These are phyloP conservation scores for Nothocercus nigrocapillus DNA, from an alignment of 2,113 vertebrate genomes.

Conservation along the genomic window DNA sequence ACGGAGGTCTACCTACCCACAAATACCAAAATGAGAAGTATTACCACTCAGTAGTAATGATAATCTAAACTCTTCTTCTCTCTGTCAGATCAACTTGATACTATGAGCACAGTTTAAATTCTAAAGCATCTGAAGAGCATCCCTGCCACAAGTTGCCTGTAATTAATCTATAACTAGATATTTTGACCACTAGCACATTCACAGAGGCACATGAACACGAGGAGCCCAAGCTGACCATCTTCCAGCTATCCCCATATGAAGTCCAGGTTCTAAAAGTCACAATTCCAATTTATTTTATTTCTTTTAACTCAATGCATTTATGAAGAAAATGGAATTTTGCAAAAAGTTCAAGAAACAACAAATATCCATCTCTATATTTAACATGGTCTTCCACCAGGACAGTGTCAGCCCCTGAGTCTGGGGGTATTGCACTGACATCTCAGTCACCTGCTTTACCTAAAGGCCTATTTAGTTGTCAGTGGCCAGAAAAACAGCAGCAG, in stretches of 20 bases:
- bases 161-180: slow-evolving; percentile 13
- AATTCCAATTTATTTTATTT: neutral
- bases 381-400: neutral
- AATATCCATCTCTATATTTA: rapidly evolving
- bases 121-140: neutral
- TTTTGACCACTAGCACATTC: slow-evolving; percentile 36
- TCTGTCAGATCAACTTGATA: neutral
- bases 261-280: neutral
- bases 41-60: neutral
- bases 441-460: neutral
- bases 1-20: neutral
- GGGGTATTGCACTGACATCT: neutral
- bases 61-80: neutral
- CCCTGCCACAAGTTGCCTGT: slow-evolving; percentile 22
- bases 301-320: neutral
- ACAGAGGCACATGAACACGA: neutral
- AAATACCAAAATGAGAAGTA: neutral
- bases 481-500: rapidly evolving
- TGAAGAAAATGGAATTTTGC: neutral
- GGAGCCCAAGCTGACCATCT: neutral
- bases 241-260: neutral
- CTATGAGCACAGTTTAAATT: neutral
- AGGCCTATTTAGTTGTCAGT: neutral
- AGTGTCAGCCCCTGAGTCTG: neutral
- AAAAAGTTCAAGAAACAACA: neutral